A percentile compares a stretch with the other conserved stretches of the same genome.
Evolutionary conservation across 2,888 invertebrate species (phyloP).

Genomic region (Eupithecia subfuscata): DNA sequence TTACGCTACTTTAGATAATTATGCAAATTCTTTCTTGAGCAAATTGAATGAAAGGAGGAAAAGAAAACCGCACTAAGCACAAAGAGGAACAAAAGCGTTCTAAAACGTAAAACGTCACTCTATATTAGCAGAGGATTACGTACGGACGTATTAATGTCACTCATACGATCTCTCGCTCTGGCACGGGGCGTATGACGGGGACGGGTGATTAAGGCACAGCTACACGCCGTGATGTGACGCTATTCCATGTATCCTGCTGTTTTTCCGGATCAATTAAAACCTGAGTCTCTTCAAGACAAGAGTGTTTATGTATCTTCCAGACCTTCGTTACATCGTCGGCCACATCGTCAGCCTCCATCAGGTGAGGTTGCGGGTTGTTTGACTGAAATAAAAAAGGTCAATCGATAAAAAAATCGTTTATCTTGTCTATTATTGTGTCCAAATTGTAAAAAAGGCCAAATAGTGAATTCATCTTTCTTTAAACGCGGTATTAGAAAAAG

Average conservation of each 20-base stretch:
- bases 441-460: no score
- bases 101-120: conserved; percentile 39
- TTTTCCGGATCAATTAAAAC: no score
- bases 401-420: no score
- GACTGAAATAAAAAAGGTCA: no score
- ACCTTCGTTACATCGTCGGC: no score
- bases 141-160: conserved; percentile 39
- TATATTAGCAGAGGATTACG: conserved; percentile 42
- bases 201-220: conserved; percentile 1
- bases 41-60: conserved; percentile 16
- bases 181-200: conserved; percentile 14
- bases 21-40: conserved; percentile 1
- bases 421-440: no score
- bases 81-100: conserved; percentile 11
- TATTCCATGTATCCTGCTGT: neutral
- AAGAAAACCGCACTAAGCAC: conserved; percentile 8
- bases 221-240: neutral
- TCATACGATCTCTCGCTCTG: conserved; percentile 32
- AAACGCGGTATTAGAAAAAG: neutral
- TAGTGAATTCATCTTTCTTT: neutral
- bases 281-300: no score
- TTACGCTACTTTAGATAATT: conserved; percentile 1
- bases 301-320: no score
- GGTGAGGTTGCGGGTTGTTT: no score
- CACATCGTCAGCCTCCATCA: no score